A percentile compares a stretch with the other conserved stretches of the same genome.
Conservation (phyloP, 2,797 vertebrate genomes). For the Eospalax fontanierii region DNA sequence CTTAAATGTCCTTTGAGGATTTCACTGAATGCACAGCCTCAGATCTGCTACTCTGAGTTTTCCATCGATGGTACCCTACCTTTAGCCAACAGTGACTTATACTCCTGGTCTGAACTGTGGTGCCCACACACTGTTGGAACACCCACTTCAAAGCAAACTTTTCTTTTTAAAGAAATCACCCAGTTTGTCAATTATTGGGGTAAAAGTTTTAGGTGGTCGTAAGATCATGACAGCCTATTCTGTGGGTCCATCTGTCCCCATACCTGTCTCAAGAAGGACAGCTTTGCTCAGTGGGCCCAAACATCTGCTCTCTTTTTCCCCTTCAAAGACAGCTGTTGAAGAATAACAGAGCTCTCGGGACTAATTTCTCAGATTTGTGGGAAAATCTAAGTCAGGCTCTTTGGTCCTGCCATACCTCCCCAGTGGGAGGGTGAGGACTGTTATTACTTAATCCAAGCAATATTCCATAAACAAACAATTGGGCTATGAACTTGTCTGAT, state of each 20-base stretch:
- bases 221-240: slow-evolving; percentile 25
- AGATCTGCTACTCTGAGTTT: slow-evolving; percentile 4
- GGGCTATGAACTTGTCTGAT: not conserved
- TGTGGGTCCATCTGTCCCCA: slow-evolving; percentile 12
- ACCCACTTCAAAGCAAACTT: slow-evolving; percentile 63
- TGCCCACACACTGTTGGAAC: slow-evolving; percentile 26
- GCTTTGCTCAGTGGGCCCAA: not conserved
- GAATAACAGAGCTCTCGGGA: slow-evolving; percentile 44
- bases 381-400: slow-evolving; percentile 40
- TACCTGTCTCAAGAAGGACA: slow-evolving; percentile 60
- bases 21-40: not conserved
- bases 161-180: slow-evolving; percentile 42
- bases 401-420: not conserved
- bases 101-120: not conserved
- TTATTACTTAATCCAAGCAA: slow-evolving; percentile 52
- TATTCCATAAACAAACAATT: not conserved
- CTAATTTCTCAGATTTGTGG: slow-evolving; percentile 62
- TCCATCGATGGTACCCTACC: not conserved
- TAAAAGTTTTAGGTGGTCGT: slow-evolving; percentile 24
- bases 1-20: not conserved
- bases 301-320: slow-evolving; percentile 50
- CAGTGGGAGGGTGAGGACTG: not conserved
- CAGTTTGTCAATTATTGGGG: not conserved
- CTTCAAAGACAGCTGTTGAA: slow-evolving; percentile 70
- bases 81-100: slow-evolving; percentile 24